Conservation (phyloP, 2,797 vertebrate species). For the Takifugu ocellatus region DNA sequence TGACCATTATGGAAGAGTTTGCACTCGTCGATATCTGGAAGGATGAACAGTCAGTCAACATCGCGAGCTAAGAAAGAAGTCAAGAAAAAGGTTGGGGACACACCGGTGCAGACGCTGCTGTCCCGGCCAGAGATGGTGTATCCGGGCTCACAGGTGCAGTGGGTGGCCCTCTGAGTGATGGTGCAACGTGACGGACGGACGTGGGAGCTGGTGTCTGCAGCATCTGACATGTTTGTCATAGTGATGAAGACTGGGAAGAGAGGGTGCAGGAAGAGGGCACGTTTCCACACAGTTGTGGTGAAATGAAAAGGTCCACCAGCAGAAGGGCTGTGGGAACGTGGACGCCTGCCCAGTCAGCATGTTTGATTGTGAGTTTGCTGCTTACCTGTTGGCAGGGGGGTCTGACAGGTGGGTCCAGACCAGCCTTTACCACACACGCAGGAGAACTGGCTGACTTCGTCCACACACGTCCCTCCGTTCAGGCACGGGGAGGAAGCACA, state of each 20-base stretch:
- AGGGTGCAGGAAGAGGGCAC: slow-evolving; percentile 6
- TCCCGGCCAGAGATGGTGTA: slow-evolving; percentile 76
- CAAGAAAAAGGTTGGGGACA: neutral
- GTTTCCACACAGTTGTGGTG: neutral
- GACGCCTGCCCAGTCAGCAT: neutral
- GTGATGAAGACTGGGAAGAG: slow-evolving; percentile 68
- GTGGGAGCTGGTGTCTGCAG: slow-evolving; percentile 57
- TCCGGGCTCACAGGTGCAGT: slow-evolving; percentile 80
- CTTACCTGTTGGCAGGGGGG: slow-evolving; percentile 78
- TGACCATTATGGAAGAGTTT: slow-evolving; percentile 81
- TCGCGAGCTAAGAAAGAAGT: neutral
- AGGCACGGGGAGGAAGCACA: slow-evolving; percentile 74
- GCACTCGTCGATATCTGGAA: slow-evolving; percentile 87
- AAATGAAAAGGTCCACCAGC: neutral
- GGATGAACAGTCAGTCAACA: neutral
- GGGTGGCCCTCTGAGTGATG: slow-evolving; percentile 73
- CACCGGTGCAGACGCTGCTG: slow-evolving; percentile 75
- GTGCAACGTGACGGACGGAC: slow-evolving; percentile 72
- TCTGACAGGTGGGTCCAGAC: slow-evolving; percentile 81
- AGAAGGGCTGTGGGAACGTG: slow-evolving; percentile 11
- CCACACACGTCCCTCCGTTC: slow-evolving; percentile 79
- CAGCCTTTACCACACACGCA: slow-evolving; percentile 82
- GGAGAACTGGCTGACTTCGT: slow-evolving; percentile 77
- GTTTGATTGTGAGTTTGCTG: slow-evolving; percentile 19
- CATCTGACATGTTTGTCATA: slow-evolving; percentile 66